Evolutionary conservation across 1,140 invertebrate genomes (phyloP), one percentile per base, ranked within the genome.

Genomic region (Euura saliciscinereae): DNA sequence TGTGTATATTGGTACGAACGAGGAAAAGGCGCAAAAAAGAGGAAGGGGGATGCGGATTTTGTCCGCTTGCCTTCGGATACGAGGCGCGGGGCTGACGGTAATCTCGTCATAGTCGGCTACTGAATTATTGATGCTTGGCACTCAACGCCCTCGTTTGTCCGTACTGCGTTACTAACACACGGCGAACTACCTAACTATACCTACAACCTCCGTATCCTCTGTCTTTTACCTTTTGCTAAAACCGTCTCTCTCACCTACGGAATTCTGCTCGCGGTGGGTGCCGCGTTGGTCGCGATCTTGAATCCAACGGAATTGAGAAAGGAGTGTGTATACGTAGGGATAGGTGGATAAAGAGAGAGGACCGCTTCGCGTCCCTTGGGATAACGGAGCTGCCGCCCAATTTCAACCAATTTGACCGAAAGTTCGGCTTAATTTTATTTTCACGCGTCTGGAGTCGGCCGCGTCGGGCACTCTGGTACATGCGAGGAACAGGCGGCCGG

Each of bases 341-440:
- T 42, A 44, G 70, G 73, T 69, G 71, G 66, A 59, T 8, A n/a
- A 59, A 59, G 64, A 65, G 71, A 65, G 69, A 59, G 66, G 70
- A 74, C 71, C 68, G 44, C 74, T 70, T 64, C 74, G 69, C 72
- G 13, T 78, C 82, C 81, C 76, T 68, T 74, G 84, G 84, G 82
- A 82, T 76, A 75, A 76, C 73, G 78, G 80, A 69, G 74, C 69
- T 82, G 79, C 83, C 84, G 86, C 84, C 88, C 89, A 89, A 89
- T 89, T 90, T 88, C 86, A 88, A 89, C 88, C 88, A 90, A 90
- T 90, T 90, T 90, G 81, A 85, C 83, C 88, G 82, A 89, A 88
- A 89, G 88, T 89, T 88, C 85, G 84, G 84, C 84, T 87, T 89
- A 89, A 89, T 89, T 89, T 88, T 88, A 88, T 89, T 89, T 89